These are phyloP conservation scores for Capitulum mitella DNA, from an alignment of 2,888 invertebrate species.

Conservation along the genomic window DNA sequence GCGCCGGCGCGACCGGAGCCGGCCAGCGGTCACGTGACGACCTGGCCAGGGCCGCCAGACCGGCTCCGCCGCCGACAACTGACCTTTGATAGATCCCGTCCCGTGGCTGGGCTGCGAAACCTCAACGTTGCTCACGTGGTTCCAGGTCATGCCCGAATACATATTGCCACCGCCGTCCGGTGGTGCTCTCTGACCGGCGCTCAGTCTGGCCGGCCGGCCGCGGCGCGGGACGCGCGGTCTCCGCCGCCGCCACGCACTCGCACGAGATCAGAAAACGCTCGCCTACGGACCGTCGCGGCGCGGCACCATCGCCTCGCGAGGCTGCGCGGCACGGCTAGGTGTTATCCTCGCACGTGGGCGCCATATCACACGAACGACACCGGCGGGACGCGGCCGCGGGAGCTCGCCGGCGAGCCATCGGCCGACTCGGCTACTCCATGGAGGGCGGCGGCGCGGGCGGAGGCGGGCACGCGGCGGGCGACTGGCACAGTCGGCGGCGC, in stretches of 20 bases:
- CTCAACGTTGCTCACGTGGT: neutral
- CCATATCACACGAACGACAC: neutral
- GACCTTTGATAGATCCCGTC: constrained; percentile 7
- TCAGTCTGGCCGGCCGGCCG: neutral
- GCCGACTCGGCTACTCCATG: neutral
- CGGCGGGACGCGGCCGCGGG: constrained; percentile 10
- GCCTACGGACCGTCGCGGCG: neutral
- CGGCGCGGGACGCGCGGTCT: neutral
- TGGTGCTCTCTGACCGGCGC: neutral
- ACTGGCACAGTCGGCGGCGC: constrained; percentile 5
- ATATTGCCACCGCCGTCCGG: neutral
- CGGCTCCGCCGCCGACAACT: neutral
- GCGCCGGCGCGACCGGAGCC: too few relatives aligned
- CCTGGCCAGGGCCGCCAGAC: neutral
- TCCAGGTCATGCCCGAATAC: constrained; percentile 21
- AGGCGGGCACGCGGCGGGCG: neutral
- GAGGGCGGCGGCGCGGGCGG: neutral
- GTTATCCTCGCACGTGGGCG: constrained; percentile 12
- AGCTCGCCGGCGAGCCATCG: neutral
- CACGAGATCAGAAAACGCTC: neutral
- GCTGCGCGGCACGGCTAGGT: neutral
- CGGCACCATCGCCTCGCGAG: neutral
- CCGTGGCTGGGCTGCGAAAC: neutral
- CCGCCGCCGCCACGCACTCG: neutral
- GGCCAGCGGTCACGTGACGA: too few relatives aligned